These are phyloP conservation scores for Plagodis dolabraria DNA, from an alignment of 2,888 invertebrate species.

Conservation along the genomic window DNA sequence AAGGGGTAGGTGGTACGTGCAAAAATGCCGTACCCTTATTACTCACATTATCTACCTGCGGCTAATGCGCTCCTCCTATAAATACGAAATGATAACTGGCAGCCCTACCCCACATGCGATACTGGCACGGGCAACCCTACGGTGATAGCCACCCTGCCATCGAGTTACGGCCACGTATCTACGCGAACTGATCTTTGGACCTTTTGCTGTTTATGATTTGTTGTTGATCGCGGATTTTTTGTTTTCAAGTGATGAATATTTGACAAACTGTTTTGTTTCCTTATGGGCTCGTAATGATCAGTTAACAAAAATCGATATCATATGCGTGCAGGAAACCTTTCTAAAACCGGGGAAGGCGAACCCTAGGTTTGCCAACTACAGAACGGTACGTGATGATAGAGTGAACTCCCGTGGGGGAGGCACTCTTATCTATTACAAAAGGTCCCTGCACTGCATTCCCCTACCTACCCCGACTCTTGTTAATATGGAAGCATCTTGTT, in stretches of 20 bases:
- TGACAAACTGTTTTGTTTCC: too few relatives aligned
- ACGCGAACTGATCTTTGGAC: constrained; percentile 13
- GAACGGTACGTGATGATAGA: too few relatives aligned
- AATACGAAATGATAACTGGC: constrained; percentile 70
- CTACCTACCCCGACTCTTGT: too few relatives aligned
- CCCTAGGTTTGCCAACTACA: too few relatives aligned
- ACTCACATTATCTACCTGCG: constrained; percentile 73
- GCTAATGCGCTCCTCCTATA: constrained; percentile 62
- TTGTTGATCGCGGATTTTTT: constrained; percentile 8
- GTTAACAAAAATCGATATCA: too few relatives aligned
- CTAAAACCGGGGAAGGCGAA: too few relatives aligned
- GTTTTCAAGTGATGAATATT: neutral
- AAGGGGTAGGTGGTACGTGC: constrained; percentile 52
- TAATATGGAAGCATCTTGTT: too few relatives aligned
- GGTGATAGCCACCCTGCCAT: constrained; percentile 3
- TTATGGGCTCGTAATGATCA: too few relatives aligned
- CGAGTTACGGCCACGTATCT: constrained; percentile 24
- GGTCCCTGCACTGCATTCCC: too few relatives aligned
- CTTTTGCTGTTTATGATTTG: constrained; percentile 24
- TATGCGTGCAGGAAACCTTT: too few relatives aligned
- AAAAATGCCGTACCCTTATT: constrained; percentile 76
- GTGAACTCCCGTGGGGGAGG: too few relatives aligned
- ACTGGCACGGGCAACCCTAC: constrained; percentile 14
- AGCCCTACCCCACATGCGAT: constrained; percentile 15
- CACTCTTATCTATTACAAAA: too few relatives aligned